A percentile compares a stretch with the other conserved stretches of the same genome.
These are phyloP conservation scores for Gryllus longicercus DNA, from an alignment of 2,888 invertebrate species.

Conservation along the genomic window DNA sequence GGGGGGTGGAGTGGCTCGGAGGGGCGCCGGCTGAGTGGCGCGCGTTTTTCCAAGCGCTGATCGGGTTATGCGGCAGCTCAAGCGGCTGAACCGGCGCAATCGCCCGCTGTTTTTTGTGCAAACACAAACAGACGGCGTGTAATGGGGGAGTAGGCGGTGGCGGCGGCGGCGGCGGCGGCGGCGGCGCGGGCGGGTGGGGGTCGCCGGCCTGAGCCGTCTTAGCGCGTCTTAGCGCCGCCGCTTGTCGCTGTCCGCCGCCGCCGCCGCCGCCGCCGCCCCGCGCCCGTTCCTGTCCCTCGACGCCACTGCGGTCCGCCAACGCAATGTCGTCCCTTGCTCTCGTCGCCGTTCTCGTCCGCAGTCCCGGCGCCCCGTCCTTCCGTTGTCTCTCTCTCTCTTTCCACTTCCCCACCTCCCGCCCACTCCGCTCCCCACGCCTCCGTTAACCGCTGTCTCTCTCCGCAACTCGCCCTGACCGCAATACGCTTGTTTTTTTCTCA, in stretches of 20 bases:
- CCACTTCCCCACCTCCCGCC: too few species aligned
- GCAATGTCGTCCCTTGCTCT: too few species aligned
- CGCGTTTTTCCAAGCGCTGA: not conserved
- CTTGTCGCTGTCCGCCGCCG: not conserved
- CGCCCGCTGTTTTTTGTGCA: not conserved
- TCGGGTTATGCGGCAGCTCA: not conserved
- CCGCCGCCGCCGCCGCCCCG: not conserved
- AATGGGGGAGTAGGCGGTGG: not conserved
- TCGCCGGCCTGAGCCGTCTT: not conserved
- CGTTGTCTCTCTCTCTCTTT: too few species aligned
- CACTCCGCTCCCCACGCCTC: too few species aligned
- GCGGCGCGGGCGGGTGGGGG: not conserved
- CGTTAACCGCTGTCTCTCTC: too few species aligned
- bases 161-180: not conserved
- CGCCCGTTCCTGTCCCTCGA: too few species aligned
- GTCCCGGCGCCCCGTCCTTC: too few species aligned
- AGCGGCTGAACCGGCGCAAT: not conserved
- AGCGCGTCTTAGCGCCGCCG: not conserved
- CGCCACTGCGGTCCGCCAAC: too few species aligned
- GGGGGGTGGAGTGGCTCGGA: not conserved
- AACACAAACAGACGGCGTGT: not conserved
- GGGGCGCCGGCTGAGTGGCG: not conserved
- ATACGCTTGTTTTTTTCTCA: too few species aligned
- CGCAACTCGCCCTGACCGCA: too few species aligned
- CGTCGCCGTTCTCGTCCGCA: too few species aligned